Evolutionary conservation across 2,113 vertebrate genomes (phyloP).

Genomic region (Brachyhypopomus occidentalis): DNA sequence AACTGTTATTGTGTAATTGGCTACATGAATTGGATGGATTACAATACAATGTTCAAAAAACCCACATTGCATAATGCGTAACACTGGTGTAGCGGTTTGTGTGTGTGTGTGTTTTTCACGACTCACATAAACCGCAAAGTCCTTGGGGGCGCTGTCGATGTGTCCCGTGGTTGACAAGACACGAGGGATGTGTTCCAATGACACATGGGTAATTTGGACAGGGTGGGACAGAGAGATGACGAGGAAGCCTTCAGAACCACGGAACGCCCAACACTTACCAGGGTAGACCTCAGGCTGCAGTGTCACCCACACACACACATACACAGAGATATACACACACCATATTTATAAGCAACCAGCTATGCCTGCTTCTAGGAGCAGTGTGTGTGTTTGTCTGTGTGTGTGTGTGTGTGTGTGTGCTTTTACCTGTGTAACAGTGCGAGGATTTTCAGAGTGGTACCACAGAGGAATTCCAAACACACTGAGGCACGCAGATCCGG

Average conservation of each 20-base stretch:
- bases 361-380: background rate
- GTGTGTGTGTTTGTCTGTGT: too few relatives aligned
- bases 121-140: constrained; percentile 92
- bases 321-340: constrained; percentile 2
- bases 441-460: constrained; percentile 91
- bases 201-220: constrained; percentile 76
- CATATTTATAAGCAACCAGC: background rate
- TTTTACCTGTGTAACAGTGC: constrained; percentile 94
- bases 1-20: too few relatives aligned
- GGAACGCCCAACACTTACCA: constrained; percentile 94
- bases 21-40: too few relatives aligned
- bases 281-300: constrained; percentile 84
- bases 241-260: constrained; percentile 81
- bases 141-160: constrained; percentile 83
- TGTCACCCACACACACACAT: constrained; percentile 4
- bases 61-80: too few relatives aligned
- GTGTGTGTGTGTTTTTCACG: background rate
- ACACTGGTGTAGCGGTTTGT: too few relatives aligned
- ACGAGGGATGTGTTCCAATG: constrained; percentile 79
- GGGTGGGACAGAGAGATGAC: constrained; percentile 75
- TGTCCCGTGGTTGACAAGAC: constrained; percentile 73
- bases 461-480: constrained; percentile 92
- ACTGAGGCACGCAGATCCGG: constrained; percentile 84
- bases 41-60: too few relatives aligned
- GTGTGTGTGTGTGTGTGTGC: background rate